These are phyloP conservation scores for Chiridota heheva DNA, from an alignment of 35 echinoderm and acorn worm species.

Conservation along the genomic window DNA sequence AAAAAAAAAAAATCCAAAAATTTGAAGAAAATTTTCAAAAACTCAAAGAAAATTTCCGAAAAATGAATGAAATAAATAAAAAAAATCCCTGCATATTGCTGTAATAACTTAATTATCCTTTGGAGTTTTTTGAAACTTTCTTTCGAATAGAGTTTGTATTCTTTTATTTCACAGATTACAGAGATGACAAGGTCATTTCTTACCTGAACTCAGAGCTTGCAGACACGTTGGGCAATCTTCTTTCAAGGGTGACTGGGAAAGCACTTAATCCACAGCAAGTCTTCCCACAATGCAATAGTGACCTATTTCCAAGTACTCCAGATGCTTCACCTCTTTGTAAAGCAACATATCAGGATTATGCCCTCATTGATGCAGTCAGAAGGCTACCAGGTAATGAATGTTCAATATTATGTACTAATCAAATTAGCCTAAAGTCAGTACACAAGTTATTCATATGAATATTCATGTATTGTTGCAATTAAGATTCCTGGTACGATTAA, in stretches of 20 bases:
- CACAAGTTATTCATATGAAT: not conserved
- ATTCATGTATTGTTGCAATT: not conserved
- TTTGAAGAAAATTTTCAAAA: too few species aligned
- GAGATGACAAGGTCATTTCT: constrained; percentile 63
- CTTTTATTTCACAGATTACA: constrained; percentile 61
- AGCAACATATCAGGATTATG: constrained; percentile 61
- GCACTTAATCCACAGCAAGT: constrained; percentile 68
- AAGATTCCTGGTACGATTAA: not conserved
- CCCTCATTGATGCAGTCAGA: constrained; percentile 49
- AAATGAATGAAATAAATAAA: too few species aligned
- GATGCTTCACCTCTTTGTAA: not conserved
- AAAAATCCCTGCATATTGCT: too few species aligned
- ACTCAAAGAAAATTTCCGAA: too few species aligned
- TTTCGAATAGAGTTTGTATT: too few species aligned
- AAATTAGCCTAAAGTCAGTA: not conserved
- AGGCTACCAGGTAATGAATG: constrained; percentile 72
- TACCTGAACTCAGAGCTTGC: constrained; percentile 85
- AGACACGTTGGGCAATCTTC: constrained; percentile 84
- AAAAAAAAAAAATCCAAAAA: too few species aligned
- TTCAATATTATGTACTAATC: not conserved
- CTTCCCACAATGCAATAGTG: constrained; percentile 67
- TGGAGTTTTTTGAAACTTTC: too few species aligned
- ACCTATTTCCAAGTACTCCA: constrained; percentile 59
- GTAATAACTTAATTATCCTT: too few species aligned
- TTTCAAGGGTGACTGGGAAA: constrained; percentile 79